Evolutionary conservation across 2,888 invertebrate species (phyloP), one percentile per base, ranked within the genome.

Genomic region (Torymus aiolomorphi): DNA sequence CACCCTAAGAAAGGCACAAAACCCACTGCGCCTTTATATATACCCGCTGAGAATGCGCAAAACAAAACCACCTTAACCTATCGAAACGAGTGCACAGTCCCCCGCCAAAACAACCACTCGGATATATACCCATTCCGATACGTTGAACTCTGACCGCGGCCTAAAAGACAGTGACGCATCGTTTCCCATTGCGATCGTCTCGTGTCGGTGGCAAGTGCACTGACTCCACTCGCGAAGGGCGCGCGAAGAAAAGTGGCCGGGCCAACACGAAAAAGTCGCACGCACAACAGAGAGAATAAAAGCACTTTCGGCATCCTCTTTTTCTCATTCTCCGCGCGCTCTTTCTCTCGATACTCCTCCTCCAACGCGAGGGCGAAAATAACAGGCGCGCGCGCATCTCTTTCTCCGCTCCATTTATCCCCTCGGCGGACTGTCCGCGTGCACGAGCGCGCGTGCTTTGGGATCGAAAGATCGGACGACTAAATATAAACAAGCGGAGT

Each of bases 381-480:
- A 87, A 86, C 85, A 84, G 81, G 4, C 61, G 78, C 72, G 79
- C 20, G 62, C 69, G 80, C 76, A 80, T 84, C 76, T 82, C 84
- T 83, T 84, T 82, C 85, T 81, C 80, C 69, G 81, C 83, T 82
- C 80, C 83, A 84, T 85, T 85, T 85, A 83, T 82, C 82, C 67
- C 51, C n/a, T 42, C 67, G 72, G 31, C 31, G 20, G 20, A 20
- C 20, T 20, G 20, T 20, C 20, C 62, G 12, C 16, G 8, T 54
- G 42, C 49, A n/a, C 16, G n/a, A n/a, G 18, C 12, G 4, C 18
- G 8, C 20, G 42, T 10, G 11, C 14, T 49, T 61, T 10, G 42
- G 85, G 86, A 87, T 87, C 87, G 86, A 85, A 85, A 87, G 87
- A 87, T 87, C 87, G 86, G 14, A 61, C 49, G 63, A 86, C 87